Evolutionary conservation across 2,797 vertebrate species (phyloP), one percentile per base, ranked within the genome.

Genomic region (Gymnothorax reevesii): DNA sequence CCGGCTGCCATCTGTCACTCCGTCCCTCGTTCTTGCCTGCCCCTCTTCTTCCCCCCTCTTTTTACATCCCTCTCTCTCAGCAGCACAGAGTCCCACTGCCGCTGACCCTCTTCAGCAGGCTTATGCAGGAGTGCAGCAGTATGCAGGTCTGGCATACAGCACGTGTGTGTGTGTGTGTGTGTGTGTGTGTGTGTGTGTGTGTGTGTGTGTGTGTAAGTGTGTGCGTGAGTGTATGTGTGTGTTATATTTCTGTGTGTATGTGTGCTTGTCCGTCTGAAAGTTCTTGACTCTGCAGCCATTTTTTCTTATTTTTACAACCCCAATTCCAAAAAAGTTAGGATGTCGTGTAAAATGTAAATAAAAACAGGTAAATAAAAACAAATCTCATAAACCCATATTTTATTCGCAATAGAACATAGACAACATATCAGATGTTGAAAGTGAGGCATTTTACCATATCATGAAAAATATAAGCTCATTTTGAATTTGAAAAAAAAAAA

Each of bases 71-170:
- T 93, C 20, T 95, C 90, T 92, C 92, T 93, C 90, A 90, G 91
- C 95, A 97, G 96, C 96, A 84, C 96, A 97, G 92, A 97, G 96
- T 88, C 96, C 96, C 90, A 96, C 96, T 84, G 94, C 96, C 85
- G 95, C 96, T 71, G 96, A 97, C 87, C 96, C 96, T 85, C 94
- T 97, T 93, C 96, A 97, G 91, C 96, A 96, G 94, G 96, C 96
- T 92, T 97, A 97, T 92, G 95, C 96, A 0, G 96, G 96, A 95
- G 96, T 97, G 92, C 96, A 97, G 95, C 96, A 96, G 92, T 97
- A 97, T 82, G 95, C 96, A 97, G 96, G 96, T 97, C 95, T 95
- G 20, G 96, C 95, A 96, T 95, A 96, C 95, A 59, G n/a, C 3
- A 94, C 95, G 73, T 7, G 20, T 42, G 12, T 25, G n/a, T 54